A percentile compares a stretch with the other conserved stretches of the same genome.
Evolutionary conservation across 2,797 vertebrate species (phyloP).

Genomic region (Dendrocincla tyrannina): DNA sequence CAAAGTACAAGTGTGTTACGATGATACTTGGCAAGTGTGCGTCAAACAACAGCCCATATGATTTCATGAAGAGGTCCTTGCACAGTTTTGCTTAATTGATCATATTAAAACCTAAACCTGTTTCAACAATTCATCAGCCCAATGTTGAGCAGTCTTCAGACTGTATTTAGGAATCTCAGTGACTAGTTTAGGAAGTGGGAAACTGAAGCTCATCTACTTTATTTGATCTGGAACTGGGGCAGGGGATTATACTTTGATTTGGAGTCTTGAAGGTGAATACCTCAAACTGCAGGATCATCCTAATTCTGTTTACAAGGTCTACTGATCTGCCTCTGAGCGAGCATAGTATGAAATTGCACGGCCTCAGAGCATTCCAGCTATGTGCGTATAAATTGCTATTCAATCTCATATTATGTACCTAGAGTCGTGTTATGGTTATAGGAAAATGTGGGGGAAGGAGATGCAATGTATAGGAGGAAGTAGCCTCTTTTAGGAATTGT

Average conservation of each 20-base stretch:
- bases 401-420: rapidly evolving
- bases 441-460: neutral
- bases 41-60: neutral
- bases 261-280: neutral
- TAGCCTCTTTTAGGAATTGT: neutral
- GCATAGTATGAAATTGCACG: rapidly evolving
- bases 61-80: neutral
- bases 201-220: neutral
- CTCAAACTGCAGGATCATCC: neutral
- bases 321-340: neutral
- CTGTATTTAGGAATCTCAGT: neutral
- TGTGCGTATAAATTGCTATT: rapidly evolving
- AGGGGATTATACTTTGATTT: neutral
- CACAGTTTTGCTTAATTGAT: neutral
- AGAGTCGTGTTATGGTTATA: rapidly evolving
- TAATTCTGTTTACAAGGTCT: neutral
- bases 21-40: neutral
- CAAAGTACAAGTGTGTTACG: neutral
- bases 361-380: neutral
- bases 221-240: neutral
- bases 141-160: neutral
- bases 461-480: neutral
- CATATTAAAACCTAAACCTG: neutral
- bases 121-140: neutral
- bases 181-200: neutral